Conservation (phyloP, 2,797 vertebrate genomes). For the Erpetoichthys calabaricus region DNA sequence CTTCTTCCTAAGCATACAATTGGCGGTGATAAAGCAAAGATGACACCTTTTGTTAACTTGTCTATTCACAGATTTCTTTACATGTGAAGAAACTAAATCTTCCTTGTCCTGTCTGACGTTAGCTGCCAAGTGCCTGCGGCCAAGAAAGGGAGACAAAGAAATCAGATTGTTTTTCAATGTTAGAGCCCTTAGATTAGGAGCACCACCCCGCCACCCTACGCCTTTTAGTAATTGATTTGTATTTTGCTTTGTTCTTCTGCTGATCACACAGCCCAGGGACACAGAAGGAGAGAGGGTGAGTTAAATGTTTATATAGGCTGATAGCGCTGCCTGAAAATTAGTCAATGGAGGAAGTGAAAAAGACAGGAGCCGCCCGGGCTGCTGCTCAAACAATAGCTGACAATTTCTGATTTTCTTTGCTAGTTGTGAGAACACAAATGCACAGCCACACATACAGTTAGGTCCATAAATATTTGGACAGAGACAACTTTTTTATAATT, state of each 20-base stretch:
- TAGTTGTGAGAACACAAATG: slow-evolving; percentile 24
- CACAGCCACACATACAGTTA: slow-evolving; percentile 12
- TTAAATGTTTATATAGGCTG: not conserved
- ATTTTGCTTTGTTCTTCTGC: no score
- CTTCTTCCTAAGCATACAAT: no score
- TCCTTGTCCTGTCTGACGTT: slow-evolving; percentile 4
- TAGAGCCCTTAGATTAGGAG: slow-evolving; percentile 3
- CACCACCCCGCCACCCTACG: not conserved
- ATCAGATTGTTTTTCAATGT: slow-evolving; percentile 12
- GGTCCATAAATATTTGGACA: slow-evolving; percentile 28
- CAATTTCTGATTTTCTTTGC: not conserved
- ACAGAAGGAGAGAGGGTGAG: no score
- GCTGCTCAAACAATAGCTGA: not conserved
- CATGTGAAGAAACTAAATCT: slow-evolving; percentile 8
- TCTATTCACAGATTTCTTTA: slow-evolving; percentile 3
- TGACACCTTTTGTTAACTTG: slow-evolving; percentile 16
- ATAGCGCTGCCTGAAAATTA: not conserved
- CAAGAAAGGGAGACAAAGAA: slow-evolving; percentile 2
- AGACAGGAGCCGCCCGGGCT: not conserved
- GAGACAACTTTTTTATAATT: no score
- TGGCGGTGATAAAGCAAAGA: no score
- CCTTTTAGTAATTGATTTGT: not conserved
- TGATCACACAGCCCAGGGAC: no score
- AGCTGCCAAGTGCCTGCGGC: slow-evolving; percentile 6
- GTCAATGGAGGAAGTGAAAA: not conserved